Percentiles rank a stretch among this genome's conserved stretches.
Evolutionary conservation across 2,797 vertebrate genomes (phyloP).

Genomic region (Sebastolobus alascanus): DNA sequence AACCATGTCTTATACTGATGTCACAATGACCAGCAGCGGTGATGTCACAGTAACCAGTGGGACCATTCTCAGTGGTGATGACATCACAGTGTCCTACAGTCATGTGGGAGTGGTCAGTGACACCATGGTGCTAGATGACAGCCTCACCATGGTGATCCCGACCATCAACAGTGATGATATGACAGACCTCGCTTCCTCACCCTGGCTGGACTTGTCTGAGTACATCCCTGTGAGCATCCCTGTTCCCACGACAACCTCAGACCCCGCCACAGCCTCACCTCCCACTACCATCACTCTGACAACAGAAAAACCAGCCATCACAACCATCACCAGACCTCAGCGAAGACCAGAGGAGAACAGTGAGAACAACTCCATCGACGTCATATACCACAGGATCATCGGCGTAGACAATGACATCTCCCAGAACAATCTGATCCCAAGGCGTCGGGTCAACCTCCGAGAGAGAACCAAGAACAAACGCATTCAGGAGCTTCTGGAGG

Average conservation of each 20-base stretch:
- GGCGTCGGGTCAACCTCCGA: constrained; percentile 83
- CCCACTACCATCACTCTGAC: constrained; percentile 15
- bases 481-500: constrained; percentile 95
- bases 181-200: constrained; percentile 54
- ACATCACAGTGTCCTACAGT: constrained; percentile 60
- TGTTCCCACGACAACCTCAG: constrained; percentile 25
- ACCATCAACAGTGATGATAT: constrained; percentile 57
- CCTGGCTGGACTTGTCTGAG: constrained; percentile 78
- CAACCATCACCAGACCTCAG: constrained; percentile 14
- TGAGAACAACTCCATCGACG: constrained; percentile 90
- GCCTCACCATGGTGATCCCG: constrained; percentile 62
- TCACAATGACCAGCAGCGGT: constrained; percentile 45
- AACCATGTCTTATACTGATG: constrained; percentile 45
- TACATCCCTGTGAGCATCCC: constrained; percentile 67
- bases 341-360: constrained; percentile 82
- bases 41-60: constrained; percentile 56
- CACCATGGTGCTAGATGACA: constrained; percentile 65
- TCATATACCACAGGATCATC: constrained; percentile 83
- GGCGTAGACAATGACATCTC: constrained; percentile 85
- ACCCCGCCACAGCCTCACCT: constrained; percentile 14
- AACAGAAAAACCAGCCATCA: constrained; percentile 31
- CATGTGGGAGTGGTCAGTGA: constrained; percentile 44
- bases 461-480: constrained; percentile 96
- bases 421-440: constrained; percentile 91
- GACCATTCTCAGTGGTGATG: constrained; percentile 60